Evolutionary conservation across 2,888 invertebrate species (phyloP).

Genomic region (Agrilus cyanescens): DNA sequence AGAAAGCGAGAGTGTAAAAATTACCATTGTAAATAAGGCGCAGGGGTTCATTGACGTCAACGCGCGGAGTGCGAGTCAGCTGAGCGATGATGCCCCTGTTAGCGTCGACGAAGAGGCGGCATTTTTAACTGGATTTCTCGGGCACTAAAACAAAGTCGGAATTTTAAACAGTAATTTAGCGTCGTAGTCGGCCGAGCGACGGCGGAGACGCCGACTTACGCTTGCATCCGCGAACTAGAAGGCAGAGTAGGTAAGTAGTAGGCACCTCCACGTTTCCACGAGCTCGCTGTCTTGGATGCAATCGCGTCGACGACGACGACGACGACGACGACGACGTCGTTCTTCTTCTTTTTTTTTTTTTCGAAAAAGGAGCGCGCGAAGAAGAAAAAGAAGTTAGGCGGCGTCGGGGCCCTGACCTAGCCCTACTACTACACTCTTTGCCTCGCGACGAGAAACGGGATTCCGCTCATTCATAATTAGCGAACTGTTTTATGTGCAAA

Average conservation of each 20-base stretch:
- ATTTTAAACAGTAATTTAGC: slow-evolving; percentile 37
- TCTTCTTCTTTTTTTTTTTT: slow-evolving; percentile 6
- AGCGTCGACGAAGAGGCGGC: neutral
- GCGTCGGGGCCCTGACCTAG: slow-evolving; percentile 33
- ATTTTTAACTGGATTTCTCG: slow-evolving; percentile 12
- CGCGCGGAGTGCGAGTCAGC: slow-evolving; percentile 21
- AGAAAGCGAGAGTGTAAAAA: slow-evolving; percentile 28
- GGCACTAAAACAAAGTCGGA: slow-evolving; percentile 36
- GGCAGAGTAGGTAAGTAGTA: too few species aligned
- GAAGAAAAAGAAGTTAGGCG: slow-evolving; percentile 31
- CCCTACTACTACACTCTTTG: slow-evolving; percentile 28
- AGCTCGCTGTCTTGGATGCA: too few species aligned
- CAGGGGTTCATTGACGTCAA: slow-evolving; percentile 3
- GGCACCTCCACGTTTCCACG: too few species aligned
- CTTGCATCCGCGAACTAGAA: neutral
- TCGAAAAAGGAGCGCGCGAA: slow-evolving; percentile 16
- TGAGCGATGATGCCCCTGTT: slow-evolving; percentile 20
- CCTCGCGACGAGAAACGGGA: slow-evolving; percentile 23
- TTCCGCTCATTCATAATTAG: slow-evolving; percentile 38
- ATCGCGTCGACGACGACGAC: neutral
- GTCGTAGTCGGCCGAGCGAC: slow-evolving; percentile 4
- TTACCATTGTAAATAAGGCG: slow-evolving; percentile 30
- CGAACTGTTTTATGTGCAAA: slow-evolving; percentile 11
- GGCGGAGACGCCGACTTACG: neutral
- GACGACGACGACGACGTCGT: too few species aligned